Percentiles rank a stretch among this genome's conserved stretches.
phyloP scores from a whole-genome alignment of 2,113 vertebrate genomes.

The Sporophila hypoxantha region DNA sequence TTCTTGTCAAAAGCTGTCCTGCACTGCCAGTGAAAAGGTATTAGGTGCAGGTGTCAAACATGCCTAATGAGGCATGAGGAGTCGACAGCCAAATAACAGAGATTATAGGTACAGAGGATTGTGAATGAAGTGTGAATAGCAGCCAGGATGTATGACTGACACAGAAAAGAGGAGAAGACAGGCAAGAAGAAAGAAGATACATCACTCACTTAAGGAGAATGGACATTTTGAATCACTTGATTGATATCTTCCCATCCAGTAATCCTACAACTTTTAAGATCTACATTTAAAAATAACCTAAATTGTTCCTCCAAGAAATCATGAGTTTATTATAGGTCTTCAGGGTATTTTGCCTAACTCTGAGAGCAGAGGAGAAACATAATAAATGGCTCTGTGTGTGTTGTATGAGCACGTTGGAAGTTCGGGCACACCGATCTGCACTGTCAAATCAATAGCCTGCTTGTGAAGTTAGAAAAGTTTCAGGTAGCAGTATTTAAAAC shows the following conservation, averaged over 20 bases:
- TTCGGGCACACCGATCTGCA: neutral
- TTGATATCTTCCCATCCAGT: conserved; percentile 49
- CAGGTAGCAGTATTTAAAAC: neutral
- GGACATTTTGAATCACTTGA: conserved; percentile 56
- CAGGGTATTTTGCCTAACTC: conserved; percentile 37
- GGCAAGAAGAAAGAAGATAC: conserved; percentile 38
- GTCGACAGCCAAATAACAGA: conserved; percentile 69
- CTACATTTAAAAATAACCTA: conserved; percentile 56
- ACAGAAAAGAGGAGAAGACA: conserved; percentile 38
- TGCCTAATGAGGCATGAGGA: conserved; percentile 72
- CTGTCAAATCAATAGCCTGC: neutral
- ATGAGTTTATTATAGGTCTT: conserved; percentile 53
- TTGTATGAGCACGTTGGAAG: neutral
- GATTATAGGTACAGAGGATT: conserved; percentile 65
- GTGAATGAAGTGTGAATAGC: conserved; percentile 70
- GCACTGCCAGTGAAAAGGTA: conserved; percentile 54
- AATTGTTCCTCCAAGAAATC: conserved; percentile 55
- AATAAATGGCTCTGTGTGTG: neutral
- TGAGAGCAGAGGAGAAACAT: conserved; percentile 19
- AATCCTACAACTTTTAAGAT: conserved; percentile 32
- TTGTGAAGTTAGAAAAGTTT: neutral
- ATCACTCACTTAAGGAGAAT: conserved; percentile 29
- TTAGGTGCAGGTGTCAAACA: conserved; percentile 72
- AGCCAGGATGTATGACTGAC: conserved; percentile 60
- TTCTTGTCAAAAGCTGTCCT: conserved; percentile 62